These are phyloP conservation scores for Phalangium opilio DNA, from an alignment of 2,888 invertebrate genomes.

Conservation along the genomic window DNA sequence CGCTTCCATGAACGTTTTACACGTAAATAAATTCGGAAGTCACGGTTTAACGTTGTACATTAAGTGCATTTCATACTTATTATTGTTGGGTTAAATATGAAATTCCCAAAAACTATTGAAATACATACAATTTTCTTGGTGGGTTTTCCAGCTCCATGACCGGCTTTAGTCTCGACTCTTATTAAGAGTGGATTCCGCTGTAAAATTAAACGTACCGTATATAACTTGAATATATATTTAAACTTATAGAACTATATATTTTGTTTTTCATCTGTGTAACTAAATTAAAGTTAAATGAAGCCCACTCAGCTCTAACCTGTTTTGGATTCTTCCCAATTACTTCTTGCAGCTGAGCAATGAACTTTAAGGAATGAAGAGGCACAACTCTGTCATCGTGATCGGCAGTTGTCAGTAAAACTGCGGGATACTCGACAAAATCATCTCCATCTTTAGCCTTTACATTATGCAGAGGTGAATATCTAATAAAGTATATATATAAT, in stretches of 20 bases:
- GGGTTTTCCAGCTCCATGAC: slow-evolving; percentile 94
- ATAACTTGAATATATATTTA: too few species aligned
- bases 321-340: slow-evolving; percentile 42
- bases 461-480: slow-evolving; percentile 85
- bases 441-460: slow-evolving; percentile 47
- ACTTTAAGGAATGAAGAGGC: slow-evolving; percentile 90
- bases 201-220: slow-evolving; percentile 14
- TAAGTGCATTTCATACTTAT: too few species aligned
- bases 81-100: too few species aligned
- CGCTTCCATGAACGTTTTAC: too few species aligned
- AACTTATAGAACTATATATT: too few species aligned
- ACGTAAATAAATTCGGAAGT: too few species aligned
- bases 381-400: slow-evolving; percentile 98
- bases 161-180: slow-evolving; percentile 83
- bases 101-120: too few species aligned
- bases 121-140: slow-evolving; percentile 67
- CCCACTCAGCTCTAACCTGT: too few species aligned
- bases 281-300: too few species aligned
- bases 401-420: slow-evolving; percentile 72
- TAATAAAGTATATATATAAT: slow-evolving; percentile 22
- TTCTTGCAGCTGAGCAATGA: slow-evolving; percentile 76
- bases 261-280: too few species aligned
- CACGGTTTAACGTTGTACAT: too few species aligned
- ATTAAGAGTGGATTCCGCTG: slow-evolving; percentile 72
- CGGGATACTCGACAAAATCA: slow-evolving; percentile 56